Base-by-base conservation (phyloP, 37 sponge, comb jelly and placozoan genomes). In the Cladorhizidae sp. region DNA sequence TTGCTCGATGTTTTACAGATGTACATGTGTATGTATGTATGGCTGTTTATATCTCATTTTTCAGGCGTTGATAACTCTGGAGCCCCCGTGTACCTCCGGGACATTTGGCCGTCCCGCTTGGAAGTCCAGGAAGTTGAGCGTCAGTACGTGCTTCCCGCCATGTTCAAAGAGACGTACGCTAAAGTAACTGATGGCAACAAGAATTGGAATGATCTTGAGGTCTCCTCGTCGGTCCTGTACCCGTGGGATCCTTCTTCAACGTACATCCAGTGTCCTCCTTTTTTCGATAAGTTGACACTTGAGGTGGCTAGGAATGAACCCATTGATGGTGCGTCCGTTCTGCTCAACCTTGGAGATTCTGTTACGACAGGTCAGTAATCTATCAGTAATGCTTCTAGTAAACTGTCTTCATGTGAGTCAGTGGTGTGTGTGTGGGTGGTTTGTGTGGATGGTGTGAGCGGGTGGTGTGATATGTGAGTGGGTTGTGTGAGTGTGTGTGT, bases 231-330 rank as follows among this genome's bases (percentile, higher is more conserved):
- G 18, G 67, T 85, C 54, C 95, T 94, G 28, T 97, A 97, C 59
- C 92, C 92, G 0, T 97, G 97, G 97, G 92, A 94, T 37, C 35
- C 49, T 17, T 79, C 35, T 36, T 94, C 93, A 9, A 94, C 95
- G 29, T 97, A 94, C 82, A 92, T 97, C 80, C 85, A 97, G 88
- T 73, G 67, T 36, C 95, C 97, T 51, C 97, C 97, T 20, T 97
- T 97, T 86, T 94, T 94, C 75, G 81, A 84, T 28, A 67, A 74
- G 8, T 88, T 96, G 94, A 74, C 87, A 2, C 57, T 54, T 28
- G 88, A 90, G 0, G 57, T 81, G 7, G 86, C 91, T 1, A 67
- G 76, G 0, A 11, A 83, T 36, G 32, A 28, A 21, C 62, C 78
- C 52, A 57, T 96, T 28, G 61, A 62, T 23, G 68, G 82, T 55